Evolutionary conservation across 1,140 invertebrate species (phyloP).

Genomic region (Zaprionus ornatus): DNA sequence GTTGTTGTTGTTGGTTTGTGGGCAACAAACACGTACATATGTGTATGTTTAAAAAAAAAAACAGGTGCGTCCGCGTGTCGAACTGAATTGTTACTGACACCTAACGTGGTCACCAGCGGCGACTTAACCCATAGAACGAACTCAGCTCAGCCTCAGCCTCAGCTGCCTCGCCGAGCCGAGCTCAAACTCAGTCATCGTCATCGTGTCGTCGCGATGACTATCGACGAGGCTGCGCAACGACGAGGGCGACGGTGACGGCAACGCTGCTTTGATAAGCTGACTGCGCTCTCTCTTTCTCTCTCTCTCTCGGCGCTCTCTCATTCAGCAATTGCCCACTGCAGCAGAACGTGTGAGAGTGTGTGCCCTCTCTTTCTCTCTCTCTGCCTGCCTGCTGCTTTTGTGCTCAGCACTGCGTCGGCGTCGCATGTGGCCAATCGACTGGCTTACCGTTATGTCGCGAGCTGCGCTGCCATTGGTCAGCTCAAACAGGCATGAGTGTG

Average conservation of each 20-base stretch:
- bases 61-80: constrained; percentile 67
- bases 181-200: constrained; percentile 33
- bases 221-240: constrained; percentile 10
- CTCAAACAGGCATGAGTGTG: background rate
- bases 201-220: constrained; percentile 16
- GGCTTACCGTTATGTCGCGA: constrained; percentile 27
- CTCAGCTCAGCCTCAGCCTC: background rate
- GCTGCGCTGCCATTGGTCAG: constrained; percentile 26
- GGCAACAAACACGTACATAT: constrained; percentile 41
- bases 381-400: constrained; percentile 1
- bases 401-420: constrained; percentile 25
- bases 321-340: constrained; percentile 37
- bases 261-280: constrained; percentile 33
- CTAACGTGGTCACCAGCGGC: constrained; percentile 69
- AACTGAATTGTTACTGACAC: constrained; percentile 79
- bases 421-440: constrained; percentile 35
- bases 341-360: background rate
- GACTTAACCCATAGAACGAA: constrained; percentile 61
- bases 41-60: constrained; percentile 46
- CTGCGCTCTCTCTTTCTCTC: constrained; percentile 1
- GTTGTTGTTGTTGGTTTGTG: constrained; percentile 12
- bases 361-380: constrained; percentile 10
- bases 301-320: constrained; percentile 3
- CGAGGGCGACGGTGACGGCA: background rate
- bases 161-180: constrained; percentile 31